Percentiles rank a stretch among this genome's conserved stretches.
Evolutionary conservation across 92 coral and sea anemone genomes (phyloP).

Genomic region (Hydrozoanthus gracilis): DNA sequence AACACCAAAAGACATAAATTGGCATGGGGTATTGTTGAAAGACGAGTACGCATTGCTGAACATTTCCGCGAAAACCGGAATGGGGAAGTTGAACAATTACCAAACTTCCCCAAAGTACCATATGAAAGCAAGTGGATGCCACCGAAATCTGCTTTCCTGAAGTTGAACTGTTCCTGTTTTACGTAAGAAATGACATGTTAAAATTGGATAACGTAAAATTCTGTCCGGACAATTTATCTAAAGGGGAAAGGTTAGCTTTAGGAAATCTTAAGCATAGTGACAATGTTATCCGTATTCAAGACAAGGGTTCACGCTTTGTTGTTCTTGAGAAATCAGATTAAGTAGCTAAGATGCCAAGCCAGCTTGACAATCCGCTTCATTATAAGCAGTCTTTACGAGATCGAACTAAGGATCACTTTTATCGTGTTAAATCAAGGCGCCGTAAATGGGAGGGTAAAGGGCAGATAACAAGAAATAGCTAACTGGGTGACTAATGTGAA

Average conservation of each 20-base stretch:
- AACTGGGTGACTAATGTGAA: no score
- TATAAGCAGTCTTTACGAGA: slow-evolving; percentile 1
- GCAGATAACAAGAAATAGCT: no score
- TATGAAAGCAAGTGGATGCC: slow-evolving; percentile 55
- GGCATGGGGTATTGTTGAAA: background rate
- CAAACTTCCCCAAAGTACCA: slow-evolving; percentile 21
- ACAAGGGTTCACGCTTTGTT: slow-evolving; percentile 54
- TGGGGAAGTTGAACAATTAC: no score
- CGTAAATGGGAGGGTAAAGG: background rate
- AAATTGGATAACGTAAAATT: slow-evolving; percentile 35
- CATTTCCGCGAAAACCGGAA: no score
- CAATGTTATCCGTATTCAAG: slow-evolving; percentile 50
- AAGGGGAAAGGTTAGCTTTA: slow-evolving; percentile 38
- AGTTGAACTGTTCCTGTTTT: slow-evolving; percentile 54
- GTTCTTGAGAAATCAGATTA: slow-evolving; percentile 29
- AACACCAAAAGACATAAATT: background rate
- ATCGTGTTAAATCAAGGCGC: background rate
- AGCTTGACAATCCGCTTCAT: slow-evolving; percentile 51
- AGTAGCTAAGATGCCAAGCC: slow-evolving; percentile 43
- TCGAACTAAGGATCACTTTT: background rate
- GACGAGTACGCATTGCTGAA: background rate
- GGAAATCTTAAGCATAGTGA: slow-evolving; percentile 39
- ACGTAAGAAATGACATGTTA: slow-evolving; percentile 47
- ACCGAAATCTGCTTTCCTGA: slow-evolving; percentile 51
- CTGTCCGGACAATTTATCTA: slow-evolving; percentile 50